Evolutionary conservation across 2,113 vertebrate species (phyloP), one percentile per base, ranked within the genome.

Genomic region (Haemorhous mexicanus): DNA sequence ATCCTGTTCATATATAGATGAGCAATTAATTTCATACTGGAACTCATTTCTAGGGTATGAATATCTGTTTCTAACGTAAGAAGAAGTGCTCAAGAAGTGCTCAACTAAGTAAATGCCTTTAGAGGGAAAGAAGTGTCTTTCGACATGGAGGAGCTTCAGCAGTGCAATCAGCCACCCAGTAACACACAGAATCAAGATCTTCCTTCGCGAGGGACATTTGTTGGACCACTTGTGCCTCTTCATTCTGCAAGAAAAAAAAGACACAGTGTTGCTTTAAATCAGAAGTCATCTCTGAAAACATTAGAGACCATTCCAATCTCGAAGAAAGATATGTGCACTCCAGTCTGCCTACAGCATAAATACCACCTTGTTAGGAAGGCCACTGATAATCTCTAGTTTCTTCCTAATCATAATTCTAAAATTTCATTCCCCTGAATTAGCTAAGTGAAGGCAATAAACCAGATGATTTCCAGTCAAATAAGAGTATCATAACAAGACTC

Each of bases 1-100:
- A 86, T 99, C 99, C 92, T 98, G 97, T 37, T 99, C 95, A 37
- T 99, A 99, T 93, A 99, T 92, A 32, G 95, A 98, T 0, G 97
- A 97, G 92, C 99, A 99, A 96, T 98, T 98, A 72, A 99, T 97
- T 32, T 97, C 94, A 87, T 98, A 96, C 26, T 79, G 90, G 23
- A 83, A 69, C 43, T 95, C 84, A 53, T 95, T 95, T 72, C 59
- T 90, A 14, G 92, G 16, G 20, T 92, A 84, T 10, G 93, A 75
- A 53, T 97, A 96, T 27, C 96, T 98, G 92, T 95, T 94, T 64
- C 91, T 97, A 63, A 98, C 97, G 12, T 97, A 97, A 66, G 96
- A 95, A 15, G 96, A 97, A 28, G 96, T 95, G 46, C 96, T 96
- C 50, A 98, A 95, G 87, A 98, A 96, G 33, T 97, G 98, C 77